Percentiles rank a stretch among this genome's conserved stretches.
Evolutionary conservation across 2,797 vertebrate species (phyloP).

Genomic region (Coendou prehensilis): DNA sequence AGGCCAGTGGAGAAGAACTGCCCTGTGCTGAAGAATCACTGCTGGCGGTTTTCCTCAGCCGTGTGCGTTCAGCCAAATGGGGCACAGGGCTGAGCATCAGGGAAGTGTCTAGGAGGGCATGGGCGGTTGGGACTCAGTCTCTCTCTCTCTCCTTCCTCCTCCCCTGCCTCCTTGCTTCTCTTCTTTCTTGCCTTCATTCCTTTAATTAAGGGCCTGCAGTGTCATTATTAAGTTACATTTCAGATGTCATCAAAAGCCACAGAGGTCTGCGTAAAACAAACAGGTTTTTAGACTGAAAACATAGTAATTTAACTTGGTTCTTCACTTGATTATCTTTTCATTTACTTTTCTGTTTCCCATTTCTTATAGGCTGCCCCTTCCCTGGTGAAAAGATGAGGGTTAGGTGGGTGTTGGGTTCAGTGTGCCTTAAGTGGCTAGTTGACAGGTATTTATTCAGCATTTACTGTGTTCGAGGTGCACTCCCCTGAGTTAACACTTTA

Average conservation of each 20-base stretch:
- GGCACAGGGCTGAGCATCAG: neutral
- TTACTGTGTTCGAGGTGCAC: neutral
- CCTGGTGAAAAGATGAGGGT: constrained; percentile 14
- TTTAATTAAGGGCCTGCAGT: neutral
- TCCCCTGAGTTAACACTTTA: neutral
- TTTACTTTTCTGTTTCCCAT: neutral
- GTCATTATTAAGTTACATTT: constrained; percentile 51
- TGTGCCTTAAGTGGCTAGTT: neutral
- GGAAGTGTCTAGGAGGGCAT: neutral
- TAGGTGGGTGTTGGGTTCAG: neutral
- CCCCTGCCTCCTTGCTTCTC: no score
- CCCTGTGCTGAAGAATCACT: neutral
- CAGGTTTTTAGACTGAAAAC: neutral
- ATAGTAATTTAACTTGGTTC: neutral
- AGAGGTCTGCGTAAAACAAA: neutral
- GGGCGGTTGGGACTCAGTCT: neutral
- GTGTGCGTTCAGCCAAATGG: neutral
- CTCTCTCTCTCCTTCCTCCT: fast-evolving
- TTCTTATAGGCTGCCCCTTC: neutral
- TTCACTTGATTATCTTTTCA: neutral
- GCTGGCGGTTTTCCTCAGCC: neutral
- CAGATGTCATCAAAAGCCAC: neutral
- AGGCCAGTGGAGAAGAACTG: neutral
- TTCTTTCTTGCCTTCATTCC: neutral
- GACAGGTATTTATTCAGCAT: neutral